A percentile compares a stretch with the other conserved stretches of the same genome.
Conservation (phyloP, 1,140 invertebrate genomes). For the Augochlora pura region DNA sequence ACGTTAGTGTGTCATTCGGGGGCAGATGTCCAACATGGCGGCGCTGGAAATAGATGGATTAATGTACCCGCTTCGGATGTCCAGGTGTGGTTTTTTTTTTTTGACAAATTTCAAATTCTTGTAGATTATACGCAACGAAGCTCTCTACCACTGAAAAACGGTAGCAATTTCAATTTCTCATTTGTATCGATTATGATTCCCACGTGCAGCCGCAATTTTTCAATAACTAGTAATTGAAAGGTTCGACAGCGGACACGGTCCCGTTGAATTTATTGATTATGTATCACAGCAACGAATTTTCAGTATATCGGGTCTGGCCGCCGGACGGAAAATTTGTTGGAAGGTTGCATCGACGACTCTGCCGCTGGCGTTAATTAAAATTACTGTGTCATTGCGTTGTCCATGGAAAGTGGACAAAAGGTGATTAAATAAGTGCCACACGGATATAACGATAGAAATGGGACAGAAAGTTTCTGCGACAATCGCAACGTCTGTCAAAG, state of each 20-base stretch:
- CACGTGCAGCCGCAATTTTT: background rate
- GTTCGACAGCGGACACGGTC: too few species aligned
- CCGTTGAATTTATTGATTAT: slow-evolving; percentile 13
- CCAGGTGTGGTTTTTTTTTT: background rate
- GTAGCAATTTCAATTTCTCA: background rate
- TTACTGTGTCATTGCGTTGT: background rate
- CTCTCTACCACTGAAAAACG: background rate
- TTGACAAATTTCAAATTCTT: background rate
- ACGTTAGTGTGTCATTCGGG: background rate
- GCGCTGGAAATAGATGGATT: background rate
- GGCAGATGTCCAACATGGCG: background rate
- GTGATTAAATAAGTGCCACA: background rate
- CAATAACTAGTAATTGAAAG: slow-evolving; percentile 13
- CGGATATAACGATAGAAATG: too few species aligned
- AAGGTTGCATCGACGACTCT: background rate
- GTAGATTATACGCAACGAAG: background rate
- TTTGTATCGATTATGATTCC: background rate
- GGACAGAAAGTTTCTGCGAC: too few species aligned
- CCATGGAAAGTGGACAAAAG: background rate
- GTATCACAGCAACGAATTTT: background rate
- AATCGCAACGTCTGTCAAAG: too few species aligned
- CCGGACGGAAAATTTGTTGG: background rate
- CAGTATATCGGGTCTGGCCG: background rate
- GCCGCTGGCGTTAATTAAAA: slow-evolving; percentile 19
- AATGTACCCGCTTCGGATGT: background rate